A percentile compares a stretch with the other conserved stretches of the same genome.
phyloP scores from a whole-genome alignment of 2,797 vertebrate genomes.

The Oceanodroma leucorhoa region DNA sequence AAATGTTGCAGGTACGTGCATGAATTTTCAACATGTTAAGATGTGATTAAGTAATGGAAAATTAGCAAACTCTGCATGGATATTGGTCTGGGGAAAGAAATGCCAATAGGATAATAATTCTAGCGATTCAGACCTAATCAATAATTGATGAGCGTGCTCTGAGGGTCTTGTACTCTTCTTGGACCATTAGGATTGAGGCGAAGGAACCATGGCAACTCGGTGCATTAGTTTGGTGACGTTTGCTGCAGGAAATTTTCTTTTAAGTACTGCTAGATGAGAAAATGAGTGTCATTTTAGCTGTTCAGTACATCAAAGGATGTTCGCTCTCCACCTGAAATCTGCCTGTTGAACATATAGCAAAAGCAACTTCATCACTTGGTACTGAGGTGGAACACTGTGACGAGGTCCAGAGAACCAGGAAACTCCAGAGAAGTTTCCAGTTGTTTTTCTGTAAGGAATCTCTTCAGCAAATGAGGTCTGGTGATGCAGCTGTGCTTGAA shows the following conservation, averaged over 20 bases:
- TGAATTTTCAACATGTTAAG: background rate
- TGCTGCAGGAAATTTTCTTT: background rate
- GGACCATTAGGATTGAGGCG: background rate
- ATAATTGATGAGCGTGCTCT: rapidly evolving
- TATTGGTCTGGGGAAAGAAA: background rate
- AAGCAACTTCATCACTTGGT: background rate
- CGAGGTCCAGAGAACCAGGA: background rate
- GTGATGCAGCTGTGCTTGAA: background rate
- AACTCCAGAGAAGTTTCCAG: background rate
- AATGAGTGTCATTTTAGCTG: background rate
- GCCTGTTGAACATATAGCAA: background rate
- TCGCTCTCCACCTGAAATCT: background rate
- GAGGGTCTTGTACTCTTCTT: background rate
- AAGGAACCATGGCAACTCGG: background rate
- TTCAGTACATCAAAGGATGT: background rate
- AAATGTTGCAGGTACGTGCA: background rate
- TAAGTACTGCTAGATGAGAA: background rate
- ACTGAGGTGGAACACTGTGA: background rate
- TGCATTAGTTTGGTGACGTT: background rate
- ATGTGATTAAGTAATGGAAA: background rate
- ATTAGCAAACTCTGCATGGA: background rate
- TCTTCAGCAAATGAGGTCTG: background rate
- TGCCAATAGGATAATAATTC: background rate
- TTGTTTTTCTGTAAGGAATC: background rate
- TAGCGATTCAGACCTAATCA: background rate